phyloP scores from a whole-genome alignment of 2,113 vertebrate genomes.

The Prochilodus magdalenae region DNA sequence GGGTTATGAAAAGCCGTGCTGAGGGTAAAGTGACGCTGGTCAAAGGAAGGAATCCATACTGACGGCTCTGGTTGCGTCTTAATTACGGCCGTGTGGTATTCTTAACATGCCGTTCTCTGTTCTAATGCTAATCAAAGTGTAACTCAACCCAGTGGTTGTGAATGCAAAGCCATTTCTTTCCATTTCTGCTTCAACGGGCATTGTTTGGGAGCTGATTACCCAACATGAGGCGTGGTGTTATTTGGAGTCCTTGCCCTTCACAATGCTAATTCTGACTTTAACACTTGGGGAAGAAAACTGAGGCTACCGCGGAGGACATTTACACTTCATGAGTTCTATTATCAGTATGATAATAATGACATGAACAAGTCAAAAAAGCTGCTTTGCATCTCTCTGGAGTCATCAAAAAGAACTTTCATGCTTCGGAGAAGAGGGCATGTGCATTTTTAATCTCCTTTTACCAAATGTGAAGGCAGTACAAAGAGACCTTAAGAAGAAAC shows the following conservation, averaged over 20 bases:
- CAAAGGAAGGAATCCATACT: slow-evolving; percentile 24
- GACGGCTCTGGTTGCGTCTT: slow-evolving; percentile 39
- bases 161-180: slow-evolving; percentile 50
- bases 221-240: slow-evolving; percentile 30
- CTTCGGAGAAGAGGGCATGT: background rate
- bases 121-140: slow-evolving; percentile 46
- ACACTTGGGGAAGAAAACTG: background rate
- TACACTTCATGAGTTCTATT: slow-evolving; percentile 4
- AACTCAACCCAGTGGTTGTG: slow-evolving; percentile 42
- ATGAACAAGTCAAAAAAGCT: background rate
- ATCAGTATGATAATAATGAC: slow-evolving; percentile 32
- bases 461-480: background rate
- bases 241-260: slow-evolving; percentile 49
- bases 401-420: background rate
- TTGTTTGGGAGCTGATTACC: slow-evolving; percentile 43
- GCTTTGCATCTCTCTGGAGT: slow-evolving; percentile 1
- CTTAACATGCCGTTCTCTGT: slow-evolving; percentile 30
- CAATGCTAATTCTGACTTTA: slow-evolving; percentile 43
- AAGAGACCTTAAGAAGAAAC: background rate
- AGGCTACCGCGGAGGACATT: background rate
- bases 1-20: background rate
- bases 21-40: slow-evolving; percentile 15
- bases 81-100: slow-evolving; percentile 48
- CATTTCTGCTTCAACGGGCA: slow-evolving; percentile 39
- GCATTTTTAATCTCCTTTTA: slow-evolving; percentile 11